Evolutionary conservation across 2,113 vertebrate species (phyloP), one percentile per base, ranked within the genome.

Genomic region (Aspidoscelis tigris): DNA sequence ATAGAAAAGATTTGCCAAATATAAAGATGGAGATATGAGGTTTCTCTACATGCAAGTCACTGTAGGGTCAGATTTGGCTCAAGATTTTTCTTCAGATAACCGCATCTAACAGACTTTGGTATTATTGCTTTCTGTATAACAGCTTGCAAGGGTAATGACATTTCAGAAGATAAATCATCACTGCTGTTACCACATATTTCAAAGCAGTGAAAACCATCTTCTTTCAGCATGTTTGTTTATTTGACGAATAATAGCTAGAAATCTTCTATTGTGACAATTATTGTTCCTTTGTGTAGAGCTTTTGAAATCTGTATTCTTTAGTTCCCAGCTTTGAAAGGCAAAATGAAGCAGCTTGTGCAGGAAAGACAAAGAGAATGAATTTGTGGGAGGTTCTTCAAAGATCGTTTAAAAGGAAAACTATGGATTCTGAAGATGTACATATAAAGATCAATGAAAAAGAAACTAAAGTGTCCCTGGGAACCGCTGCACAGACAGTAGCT

Each of bases 271-370:
- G 73, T 55, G 78, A 71, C 70, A 68, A 58, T 44, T 81, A 86
- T 65, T 72, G 43, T 85, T 92, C 50, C 58, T 86, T 47, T 78
- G 66, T 76, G 0, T 6, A 66, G 4, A 0, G 41, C 50, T 50
- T 84, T 64, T 75, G 80, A 91, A 86, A 93, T 89, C 76, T 84
- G 78, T 61, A 76, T 33, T 70, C 20, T n/a, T 77, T 68, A 16
- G 58, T 64, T 47, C 87, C 76, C 21, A 41, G 50, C 77, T 80
- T n/a, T 85, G 79, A 91, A 76, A 85, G 58, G 84, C 43, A 80
- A 0, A 89, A 89, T 16, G 75, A 7, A 76, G 84, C 69, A 89
- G 75, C 44, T 86, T 86, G 86, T 41, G 72, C 16, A 77, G 71
- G 78, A 80, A 90, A 89, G 72, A 82, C 65, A 41, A 88, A 86